Evolutionary conservation across 1,140 invertebrate species (phyloP).

Genomic region (Venturia canescens): DNA sequence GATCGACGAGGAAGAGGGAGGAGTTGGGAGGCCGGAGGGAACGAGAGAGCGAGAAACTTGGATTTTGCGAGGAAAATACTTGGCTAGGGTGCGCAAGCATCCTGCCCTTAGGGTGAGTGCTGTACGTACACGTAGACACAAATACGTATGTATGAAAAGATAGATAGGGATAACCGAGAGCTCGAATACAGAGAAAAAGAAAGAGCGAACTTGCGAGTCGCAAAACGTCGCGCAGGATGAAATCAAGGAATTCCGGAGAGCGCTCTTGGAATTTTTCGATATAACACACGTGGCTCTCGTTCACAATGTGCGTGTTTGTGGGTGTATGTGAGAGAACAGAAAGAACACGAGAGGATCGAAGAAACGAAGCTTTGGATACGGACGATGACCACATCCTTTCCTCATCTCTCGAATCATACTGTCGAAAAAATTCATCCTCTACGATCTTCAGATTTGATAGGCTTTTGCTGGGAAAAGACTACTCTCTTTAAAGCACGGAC

Average conservation of each 20-base stretch:
- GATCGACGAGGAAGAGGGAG: background rate
- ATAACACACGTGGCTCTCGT: conserved; percentile 13
- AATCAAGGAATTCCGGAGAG: conserved; percentile 39
- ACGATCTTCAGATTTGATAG: background rate
- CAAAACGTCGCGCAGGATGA: background rate
- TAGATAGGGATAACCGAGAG: background rate
- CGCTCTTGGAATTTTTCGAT: conserved; percentile 29
- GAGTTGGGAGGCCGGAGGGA: background rate
- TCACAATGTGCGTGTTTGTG: conserved; percentile 1
- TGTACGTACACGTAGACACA: background rate
- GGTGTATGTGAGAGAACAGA: no score
- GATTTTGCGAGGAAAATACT: background rate
- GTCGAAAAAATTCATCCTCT: background rate
- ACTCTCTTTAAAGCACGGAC: conserved; percentile 12
- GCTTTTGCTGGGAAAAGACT: background rate
- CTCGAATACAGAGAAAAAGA: conserved; percentile 14
- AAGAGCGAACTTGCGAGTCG: conserved; percentile 19
- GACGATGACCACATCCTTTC: background rate
- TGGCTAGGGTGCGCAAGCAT: background rate
- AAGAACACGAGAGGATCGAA: background rate
- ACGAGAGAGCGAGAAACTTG: background rate
- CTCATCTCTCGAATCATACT: background rate
- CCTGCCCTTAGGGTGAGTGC: no score
- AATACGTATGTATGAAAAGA: background rate
- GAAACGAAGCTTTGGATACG: background rate